Evolutionary conservation across 2,113 vertebrate species (phyloP).

Genomic region (Chaetorhynchus papuensis): DNA sequence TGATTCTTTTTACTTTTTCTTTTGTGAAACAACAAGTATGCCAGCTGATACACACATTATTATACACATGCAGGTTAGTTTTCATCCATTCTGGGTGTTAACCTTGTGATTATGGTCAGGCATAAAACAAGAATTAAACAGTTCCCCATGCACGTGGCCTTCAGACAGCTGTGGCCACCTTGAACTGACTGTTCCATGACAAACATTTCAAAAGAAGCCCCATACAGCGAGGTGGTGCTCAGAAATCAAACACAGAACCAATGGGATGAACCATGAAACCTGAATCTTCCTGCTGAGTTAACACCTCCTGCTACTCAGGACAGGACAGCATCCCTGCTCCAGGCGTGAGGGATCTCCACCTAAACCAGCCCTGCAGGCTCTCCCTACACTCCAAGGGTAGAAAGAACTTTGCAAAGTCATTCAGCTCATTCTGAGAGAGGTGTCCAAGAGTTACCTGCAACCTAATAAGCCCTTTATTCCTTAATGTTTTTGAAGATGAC

Average conservation of each 20-base stretch:
- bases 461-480: not conserved
- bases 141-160: slow-evolving; percentile 75
- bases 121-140: not conserved
- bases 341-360: not conserved
- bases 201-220: not conserved
- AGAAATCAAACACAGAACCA: not conserved
- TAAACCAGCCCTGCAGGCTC: not conserved
- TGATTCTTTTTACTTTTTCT: not conserved
- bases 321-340: not conserved
- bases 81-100: slow-evolving; percentile 53
- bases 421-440: not conserved
- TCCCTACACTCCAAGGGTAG: not conserved
- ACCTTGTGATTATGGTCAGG: slow-evolving; percentile 55
- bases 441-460: not conserved
- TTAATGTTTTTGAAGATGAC: not conserved
- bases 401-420: not conserved
- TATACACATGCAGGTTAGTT: slow-evolving; percentile 89
- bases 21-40: not conserved
- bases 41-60: not conserved
- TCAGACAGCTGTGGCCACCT: not conserved
- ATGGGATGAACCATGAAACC: not conserved
- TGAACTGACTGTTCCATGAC: not conserved
- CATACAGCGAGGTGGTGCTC: not conserved
- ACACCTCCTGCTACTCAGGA: not conserved
- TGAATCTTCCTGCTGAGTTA: not conserved